Conservation (phyloP, 2,797 vertebrate genomes). For the Cryptoprocta ferox region DNA sequence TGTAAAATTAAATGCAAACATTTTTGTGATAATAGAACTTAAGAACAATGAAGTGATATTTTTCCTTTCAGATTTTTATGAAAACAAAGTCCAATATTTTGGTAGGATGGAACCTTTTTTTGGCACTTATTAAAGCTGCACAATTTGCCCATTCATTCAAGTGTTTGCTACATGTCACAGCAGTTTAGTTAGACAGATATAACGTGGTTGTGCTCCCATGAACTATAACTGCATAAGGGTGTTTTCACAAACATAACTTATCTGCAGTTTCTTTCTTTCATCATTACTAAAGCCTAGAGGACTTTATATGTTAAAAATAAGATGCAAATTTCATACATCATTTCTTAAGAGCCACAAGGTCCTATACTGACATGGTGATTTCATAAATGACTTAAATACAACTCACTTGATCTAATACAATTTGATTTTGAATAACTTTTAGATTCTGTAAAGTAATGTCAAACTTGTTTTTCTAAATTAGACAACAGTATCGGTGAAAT, state of each 20-base stretch:
- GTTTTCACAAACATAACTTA: conserved; percentile 71
- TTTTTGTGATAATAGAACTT: conserved; percentile 73
- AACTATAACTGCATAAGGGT: not conserved
- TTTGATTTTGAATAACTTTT: conserved; percentile 50
- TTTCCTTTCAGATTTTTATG: conserved; percentile 65
- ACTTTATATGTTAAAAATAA: conserved; percentile 67
- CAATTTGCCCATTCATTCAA: conserved; percentile 65
- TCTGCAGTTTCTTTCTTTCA: conserved; percentile 69
- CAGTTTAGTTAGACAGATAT: conserved; percentile 65
- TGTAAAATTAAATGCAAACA: conserved; percentile 78
- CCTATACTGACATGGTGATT: conserved; percentile 45
- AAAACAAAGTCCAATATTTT: conserved; percentile 76
- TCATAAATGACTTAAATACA: conserved; percentile 51
- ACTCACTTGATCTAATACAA: not conserved
- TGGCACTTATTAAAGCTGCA: conserved; percentile 72
- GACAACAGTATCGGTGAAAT: conserved; percentile 16
- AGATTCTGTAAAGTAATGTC: not conserved
- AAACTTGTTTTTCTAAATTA: not conserved
- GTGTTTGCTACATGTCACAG: conserved; percentile 49
- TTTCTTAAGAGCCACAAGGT: conserved; percentile 49
- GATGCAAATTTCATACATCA: conserved; percentile 63
- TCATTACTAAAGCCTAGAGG: conserved; percentile 45
- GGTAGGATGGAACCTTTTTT: conserved; percentile 67
- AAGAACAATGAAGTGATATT: conserved; percentile 74
- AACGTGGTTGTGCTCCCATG: conserved; percentile 11